Conservation (phyloP, 2,113 vertebrate species). For the Proteles cristata region DNA sequence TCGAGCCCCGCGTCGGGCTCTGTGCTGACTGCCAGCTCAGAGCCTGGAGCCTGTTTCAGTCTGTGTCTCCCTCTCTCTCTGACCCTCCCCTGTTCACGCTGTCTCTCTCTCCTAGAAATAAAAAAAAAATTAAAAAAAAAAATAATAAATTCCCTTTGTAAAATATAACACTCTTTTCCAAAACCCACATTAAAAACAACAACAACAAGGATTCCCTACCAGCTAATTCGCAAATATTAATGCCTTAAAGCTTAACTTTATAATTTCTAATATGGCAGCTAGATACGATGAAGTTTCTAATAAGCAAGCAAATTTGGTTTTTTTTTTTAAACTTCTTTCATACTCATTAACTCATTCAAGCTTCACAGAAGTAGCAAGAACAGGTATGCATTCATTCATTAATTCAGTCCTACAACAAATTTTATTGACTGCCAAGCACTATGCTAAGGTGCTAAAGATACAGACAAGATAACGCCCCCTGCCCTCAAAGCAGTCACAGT, state of each 20-base stretch:
- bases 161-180: background rate
- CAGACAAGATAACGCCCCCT: background rate
- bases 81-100: too few relatives aligned
- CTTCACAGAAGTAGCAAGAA: background rate
- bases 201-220: background rate
- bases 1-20: too few relatives aligned
- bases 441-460: background rate
- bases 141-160: constrained; percentile 40
- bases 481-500: background rate
- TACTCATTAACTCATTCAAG: background rate
- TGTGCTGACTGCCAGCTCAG: too few relatives aligned
- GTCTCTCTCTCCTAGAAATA: too few relatives aligned
- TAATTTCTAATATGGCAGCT: constrained; percentile 47
- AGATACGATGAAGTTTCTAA: background rate
- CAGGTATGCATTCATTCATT: background rate
- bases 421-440: background rate
- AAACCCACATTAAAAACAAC: background rate
- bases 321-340: background rate
- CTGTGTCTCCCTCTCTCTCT: too few relatives aligned
- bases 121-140: too few relatives aligned
- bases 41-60: too few relatives aligned
- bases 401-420: background rate
- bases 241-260: constrained; percentile 51
- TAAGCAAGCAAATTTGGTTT: constrained; percentile 38
- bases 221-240: constrained; percentile 7